These are phyloP conservation scores for Aphelocoma californica DNA, from an alignment of 2,797 vertebrate species.

Conservation along the genomic window DNA sequence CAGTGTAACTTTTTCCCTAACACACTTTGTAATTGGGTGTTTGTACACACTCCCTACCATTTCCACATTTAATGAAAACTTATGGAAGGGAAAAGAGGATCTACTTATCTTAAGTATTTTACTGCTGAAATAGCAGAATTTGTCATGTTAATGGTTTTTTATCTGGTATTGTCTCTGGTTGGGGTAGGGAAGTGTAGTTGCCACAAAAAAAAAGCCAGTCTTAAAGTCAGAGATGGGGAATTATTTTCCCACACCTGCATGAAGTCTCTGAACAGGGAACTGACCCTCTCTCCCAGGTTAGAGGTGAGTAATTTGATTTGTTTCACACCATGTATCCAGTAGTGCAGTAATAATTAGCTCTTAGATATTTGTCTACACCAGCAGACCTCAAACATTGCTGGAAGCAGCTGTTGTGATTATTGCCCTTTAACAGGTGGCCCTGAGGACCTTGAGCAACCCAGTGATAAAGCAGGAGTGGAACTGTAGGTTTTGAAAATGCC, in stretches of 20 bases:
- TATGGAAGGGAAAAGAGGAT: background rate
- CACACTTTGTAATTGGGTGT: background rate
- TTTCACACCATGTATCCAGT: background rate
- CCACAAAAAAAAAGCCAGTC: background rate
- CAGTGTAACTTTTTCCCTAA: background rate
- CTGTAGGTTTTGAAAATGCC: background rate
- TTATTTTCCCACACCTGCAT: background rate
- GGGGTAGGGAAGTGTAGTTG: background rate
- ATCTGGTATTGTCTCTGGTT: background rate
- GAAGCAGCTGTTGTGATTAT: background rate
- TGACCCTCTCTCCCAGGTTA: background rate
- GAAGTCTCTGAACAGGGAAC: background rate
- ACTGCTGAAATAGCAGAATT: background rate
- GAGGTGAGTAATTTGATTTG: background rate
- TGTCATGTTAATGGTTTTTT: background rate
- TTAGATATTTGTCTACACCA: background rate
- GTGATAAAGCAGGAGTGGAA: constrained; percentile 1
- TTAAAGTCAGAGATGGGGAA: background rate
- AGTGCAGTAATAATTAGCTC: background rate
- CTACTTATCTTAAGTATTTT: background rate
- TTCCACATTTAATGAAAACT: background rate
- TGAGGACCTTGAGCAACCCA: background rate
- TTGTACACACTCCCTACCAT: background rate
- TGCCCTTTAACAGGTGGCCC: background rate
- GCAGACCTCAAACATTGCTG: background rate